Percentiles rank a stretch among this genome's conserved stretches.
phyloP scores from a whole-genome alignment of 2,797 vertebrate species.

The Babyrousa celebensis region DNA sequence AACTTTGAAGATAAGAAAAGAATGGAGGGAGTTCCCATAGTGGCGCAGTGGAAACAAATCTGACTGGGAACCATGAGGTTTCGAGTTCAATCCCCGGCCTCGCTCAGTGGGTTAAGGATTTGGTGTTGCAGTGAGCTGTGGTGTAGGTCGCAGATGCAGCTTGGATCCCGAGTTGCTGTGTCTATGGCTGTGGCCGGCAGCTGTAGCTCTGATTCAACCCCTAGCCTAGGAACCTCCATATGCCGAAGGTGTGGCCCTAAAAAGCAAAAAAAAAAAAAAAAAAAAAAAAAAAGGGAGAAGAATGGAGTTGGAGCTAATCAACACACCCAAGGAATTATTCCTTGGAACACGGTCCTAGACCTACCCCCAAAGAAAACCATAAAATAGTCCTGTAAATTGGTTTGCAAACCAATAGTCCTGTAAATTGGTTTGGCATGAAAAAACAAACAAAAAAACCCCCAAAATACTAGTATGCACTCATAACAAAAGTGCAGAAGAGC shows the following conservation, averaged over 20 bases:
- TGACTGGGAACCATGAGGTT: too few relatives aligned
- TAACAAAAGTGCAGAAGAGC: neutral
- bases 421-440: neutral
- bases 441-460: neutral
- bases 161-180: too few relatives aligned
- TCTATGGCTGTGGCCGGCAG: too few relatives aligned
- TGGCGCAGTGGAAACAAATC: too few relatives aligned
- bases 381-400: neutral
- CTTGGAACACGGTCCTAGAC: neutral
- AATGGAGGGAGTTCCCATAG: neutral
- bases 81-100: too few relatives aligned
- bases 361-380: neutral
- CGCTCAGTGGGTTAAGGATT: too few relatives aligned
- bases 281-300: neutral
- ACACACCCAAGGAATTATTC: neutral
- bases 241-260: too few relatives aligned
- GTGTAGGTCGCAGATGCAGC: too few relatives aligned
- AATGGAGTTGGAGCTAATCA: neutral
- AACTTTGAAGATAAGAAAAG: neutral
- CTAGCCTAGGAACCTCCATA: too few relatives aligned
- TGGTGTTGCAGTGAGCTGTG: too few relatives aligned
- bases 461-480: neutral
- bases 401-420: neutral
- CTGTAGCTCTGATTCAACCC: too few relatives aligned
- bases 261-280: too few relatives aligned